Base-by-base conservation (phyloP, 2,888 invertebrate genomes). In the Syrista parreyssii region DNA sequence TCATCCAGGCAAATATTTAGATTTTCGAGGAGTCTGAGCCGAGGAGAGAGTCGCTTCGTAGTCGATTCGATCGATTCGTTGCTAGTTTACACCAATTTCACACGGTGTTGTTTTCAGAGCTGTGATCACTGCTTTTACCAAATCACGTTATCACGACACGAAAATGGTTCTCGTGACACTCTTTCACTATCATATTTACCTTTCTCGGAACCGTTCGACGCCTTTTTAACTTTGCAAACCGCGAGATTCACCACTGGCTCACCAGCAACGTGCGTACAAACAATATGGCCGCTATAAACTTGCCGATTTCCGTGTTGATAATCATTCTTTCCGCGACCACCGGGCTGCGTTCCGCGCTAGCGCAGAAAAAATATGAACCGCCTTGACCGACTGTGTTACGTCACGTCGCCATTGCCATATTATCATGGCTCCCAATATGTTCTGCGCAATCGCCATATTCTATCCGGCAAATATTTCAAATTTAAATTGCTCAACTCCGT, bases 271-370 rank as follows among this genome's bases (percentile, higher is more conserved):
- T 88, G 87, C 84, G 85, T 85, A 84, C 84, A 85, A 86, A 87
- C 85, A 90, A 89, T 88, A 89, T 89, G 89, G 89, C 87, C 85
- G 83, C 84, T 78, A 74, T 84, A 82, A 83, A 82, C 79, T 83
- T 84, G 81, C 85, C 85, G 85, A 88, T 88, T 88, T 87, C 84
- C 85, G 84, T 85, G 85, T 86, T 87, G 85, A 88, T 86, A 83
- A 86, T 86, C 88, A 88, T 88, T 83, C 84, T 85, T 85, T 79
- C 80, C 79, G 79, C 79, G 81, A 79, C 83, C 75, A 73, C 68
- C 69, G 55, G 32, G 30, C 40, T 81, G 81, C 79, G 82, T 84
- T 84, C 84, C 85, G 87, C 87, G 88, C 87, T 87, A 88, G 86
- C 86, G 88, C 87, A 86, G 82, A 80, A 82, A 73, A 81, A 81